These are phyloP conservation scores for Listronotus bonariensis DNA, from an alignment of 1,140 invertebrate species.

Conservation along the genomic window DNA sequence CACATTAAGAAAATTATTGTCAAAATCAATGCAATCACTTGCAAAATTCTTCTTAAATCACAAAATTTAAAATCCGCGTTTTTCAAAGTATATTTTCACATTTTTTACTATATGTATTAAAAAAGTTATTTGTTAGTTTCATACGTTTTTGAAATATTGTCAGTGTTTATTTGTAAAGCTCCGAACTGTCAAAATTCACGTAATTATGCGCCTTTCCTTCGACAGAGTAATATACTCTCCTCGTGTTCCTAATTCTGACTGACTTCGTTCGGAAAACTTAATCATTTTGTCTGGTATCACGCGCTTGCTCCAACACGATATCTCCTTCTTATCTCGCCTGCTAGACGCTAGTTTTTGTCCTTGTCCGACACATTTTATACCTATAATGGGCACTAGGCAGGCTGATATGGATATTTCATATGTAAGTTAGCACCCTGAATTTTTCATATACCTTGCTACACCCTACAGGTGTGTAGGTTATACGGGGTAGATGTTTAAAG, in stretches of 20 bases:
- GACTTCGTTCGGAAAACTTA: slow-evolving; percentile 20
- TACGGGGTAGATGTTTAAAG: neutral
- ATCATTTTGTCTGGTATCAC: slow-evolving; percentile 9
- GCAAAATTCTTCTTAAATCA: too few species aligned
- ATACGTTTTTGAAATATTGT: too few species aligned
- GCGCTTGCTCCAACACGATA: slow-evolving; percentile 13
- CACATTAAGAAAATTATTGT: too few species aligned
- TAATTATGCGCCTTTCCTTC: slow-evolving; percentile 3
- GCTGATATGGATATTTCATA: slow-evolving; percentile 36
- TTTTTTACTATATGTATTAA: too few species aligned
- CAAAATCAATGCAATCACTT: too few species aligned
- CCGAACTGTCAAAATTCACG: slow-evolving; percentile 2
- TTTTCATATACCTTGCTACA: slow-evolving; percentile 24
- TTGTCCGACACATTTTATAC: slow-evolving; percentile 3
- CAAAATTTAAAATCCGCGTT: too few species aligned
- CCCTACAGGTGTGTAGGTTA: slow-evolving; percentile 17
- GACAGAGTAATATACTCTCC: neutral
- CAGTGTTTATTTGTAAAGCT: too few species aligned
- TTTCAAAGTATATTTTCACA: too few species aligned
- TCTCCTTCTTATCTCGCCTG: slow-evolving; percentile 3
- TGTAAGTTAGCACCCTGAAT: slow-evolving; percentile 35
- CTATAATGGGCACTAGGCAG: slow-evolving; percentile 17
- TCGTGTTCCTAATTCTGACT: slow-evolving; percentile 8
- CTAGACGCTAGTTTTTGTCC: neutral
- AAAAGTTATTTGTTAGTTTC: too few species aligned